Conservation (phyloP, 2,797 vertebrate species). For the Lepidocolaptes lacrymiger region DNA sequence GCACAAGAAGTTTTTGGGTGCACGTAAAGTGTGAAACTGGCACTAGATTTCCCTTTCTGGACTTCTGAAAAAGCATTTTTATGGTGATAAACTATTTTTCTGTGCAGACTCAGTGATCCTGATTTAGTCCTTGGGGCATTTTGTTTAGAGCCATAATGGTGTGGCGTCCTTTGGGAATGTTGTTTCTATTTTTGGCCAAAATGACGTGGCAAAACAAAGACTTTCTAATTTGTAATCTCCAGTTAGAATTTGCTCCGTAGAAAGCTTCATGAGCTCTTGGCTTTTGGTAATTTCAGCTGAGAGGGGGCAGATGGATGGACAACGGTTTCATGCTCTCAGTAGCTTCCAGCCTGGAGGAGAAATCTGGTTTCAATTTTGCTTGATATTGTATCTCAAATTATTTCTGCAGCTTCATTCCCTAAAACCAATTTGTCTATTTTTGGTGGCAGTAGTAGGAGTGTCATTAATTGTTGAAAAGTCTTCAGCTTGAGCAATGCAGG, state of each 20-base stretch:
- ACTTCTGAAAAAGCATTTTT: neutral
- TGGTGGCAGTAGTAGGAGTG: neutral
- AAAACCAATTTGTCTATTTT: neutral
- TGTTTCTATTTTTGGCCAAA: neutral
- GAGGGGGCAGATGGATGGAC: neutral
- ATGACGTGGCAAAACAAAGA: neutral
- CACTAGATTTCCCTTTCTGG: neutral
- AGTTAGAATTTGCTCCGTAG: neutral
- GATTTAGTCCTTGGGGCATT: neutral
- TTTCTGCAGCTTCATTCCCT: neutral
- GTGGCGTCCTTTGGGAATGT: neutral
- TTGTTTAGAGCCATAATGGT: neutral
- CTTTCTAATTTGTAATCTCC: neutral
- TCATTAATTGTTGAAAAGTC: neutral
- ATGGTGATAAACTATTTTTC: neutral
- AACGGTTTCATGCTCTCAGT: neutral
- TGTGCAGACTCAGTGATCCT: neutral
- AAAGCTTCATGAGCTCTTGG: neutral
- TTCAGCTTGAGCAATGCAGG: neutral
- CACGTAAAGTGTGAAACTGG: neutral
- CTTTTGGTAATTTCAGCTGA: neutral
- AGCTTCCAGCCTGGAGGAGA: neutral
- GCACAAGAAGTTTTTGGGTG: neutral
- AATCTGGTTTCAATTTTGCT: neutral
- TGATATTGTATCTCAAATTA: neutral